Evolutionary conservation across 2,888 invertebrate genomes (phyloP).

Genomic region (Gymnoscelis rufifasciata): DNA sequence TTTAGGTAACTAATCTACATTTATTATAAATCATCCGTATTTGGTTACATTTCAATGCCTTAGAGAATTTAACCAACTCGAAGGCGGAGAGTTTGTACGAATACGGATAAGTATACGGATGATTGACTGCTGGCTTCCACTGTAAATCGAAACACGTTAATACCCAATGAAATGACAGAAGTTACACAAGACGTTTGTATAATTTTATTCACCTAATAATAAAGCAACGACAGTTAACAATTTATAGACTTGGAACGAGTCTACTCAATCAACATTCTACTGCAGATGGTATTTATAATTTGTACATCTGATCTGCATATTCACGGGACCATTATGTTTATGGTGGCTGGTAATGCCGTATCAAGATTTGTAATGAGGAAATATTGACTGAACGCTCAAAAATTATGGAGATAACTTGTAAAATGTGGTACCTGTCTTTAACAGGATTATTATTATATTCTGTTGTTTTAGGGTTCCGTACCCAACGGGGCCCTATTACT

Average conservation of each 20-base stretch:
- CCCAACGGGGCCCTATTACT: too few relatives aligned
- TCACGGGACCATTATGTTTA: constrained; percentile 33
- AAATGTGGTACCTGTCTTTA: too few relatives aligned
- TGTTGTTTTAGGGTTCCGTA: constrained; percentile 1
- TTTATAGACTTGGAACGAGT: constrained; percentile 27
- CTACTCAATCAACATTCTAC: constrained; percentile 37
- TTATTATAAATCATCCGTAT: too few relatives aligned
- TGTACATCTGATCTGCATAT: constrained; percentile 38
- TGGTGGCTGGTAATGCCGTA: constrained; percentile 26
- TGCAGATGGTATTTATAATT: constrained; percentile 37
- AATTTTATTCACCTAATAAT: constrained; percentile 12
- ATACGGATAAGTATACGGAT: too few relatives aligned
- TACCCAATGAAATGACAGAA: neutral
- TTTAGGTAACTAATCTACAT: too few relatives aligned
- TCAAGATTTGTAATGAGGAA: neutral
- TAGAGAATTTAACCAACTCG: too few relatives aligned
- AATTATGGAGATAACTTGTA: neutral
- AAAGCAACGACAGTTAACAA: constrained; percentile 14
- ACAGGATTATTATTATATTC: constrained; percentile 10
- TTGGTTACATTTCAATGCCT: too few relatives aligned
- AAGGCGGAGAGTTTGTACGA: too few relatives aligned
- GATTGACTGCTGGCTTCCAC: too few relatives aligned
- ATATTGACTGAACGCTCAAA: too few relatives aligned
- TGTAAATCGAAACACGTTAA: too few relatives aligned
- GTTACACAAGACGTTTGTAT: constrained; percentile 9